These are phyloP conservation scores for Lepus europaeus DNA, from an alignment of 2,113 vertebrate species.

Conservation along the genomic window DNA sequence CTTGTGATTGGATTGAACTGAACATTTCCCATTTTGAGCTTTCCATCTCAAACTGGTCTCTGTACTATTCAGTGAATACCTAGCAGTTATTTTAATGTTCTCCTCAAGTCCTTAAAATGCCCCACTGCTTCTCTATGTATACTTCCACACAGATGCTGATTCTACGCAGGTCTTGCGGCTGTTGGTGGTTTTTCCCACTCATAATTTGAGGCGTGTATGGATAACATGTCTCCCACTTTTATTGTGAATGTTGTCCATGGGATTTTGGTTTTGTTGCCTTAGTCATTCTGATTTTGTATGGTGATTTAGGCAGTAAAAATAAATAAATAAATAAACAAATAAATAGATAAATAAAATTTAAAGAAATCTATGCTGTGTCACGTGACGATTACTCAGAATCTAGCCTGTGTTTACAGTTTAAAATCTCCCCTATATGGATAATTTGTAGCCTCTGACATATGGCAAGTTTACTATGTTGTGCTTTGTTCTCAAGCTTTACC, in stretches of 20 bases:
- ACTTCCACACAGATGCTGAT: background rate
- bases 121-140: background rate
- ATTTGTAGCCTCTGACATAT: background rate
- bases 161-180: background rate
- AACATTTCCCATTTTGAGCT: slow-evolving; percentile 35
- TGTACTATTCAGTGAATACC: background rate
- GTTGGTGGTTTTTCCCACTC: background rate
- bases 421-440: background rate
- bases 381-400: background rate
- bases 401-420: background rate
- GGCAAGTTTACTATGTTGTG: background rate
- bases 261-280: slow-evolving; percentile 47
- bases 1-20: background rate
- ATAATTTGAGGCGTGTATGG: background rate
- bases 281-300: slow-evolving; percentile 46
- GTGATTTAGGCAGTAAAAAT: background rate
- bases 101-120: background rate
- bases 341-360: background rate
- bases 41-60: slow-evolving; percentile 1
- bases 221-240: background rate
- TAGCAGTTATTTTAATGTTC: background rate
- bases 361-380: background rate
- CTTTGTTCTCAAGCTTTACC: slow-evolving; percentile 45
- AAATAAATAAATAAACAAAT: too few species aligned
- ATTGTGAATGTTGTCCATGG: background rate